Evolutionary conservation across 1,140 invertebrate species (phyloP), one percentile per base, ranked within the genome.

Genomic region (Agrypnia vestita): DNA sequence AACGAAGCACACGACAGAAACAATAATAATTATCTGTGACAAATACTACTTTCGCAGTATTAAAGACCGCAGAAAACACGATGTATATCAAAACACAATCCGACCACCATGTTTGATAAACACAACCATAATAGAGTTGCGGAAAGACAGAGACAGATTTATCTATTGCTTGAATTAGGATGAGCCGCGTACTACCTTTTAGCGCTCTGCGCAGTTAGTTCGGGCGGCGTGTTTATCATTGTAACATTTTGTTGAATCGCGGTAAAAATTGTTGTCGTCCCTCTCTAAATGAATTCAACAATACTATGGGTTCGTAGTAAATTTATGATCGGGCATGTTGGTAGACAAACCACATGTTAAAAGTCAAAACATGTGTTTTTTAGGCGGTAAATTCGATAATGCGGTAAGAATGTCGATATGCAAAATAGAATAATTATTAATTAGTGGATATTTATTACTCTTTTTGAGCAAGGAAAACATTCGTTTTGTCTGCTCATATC

Each of bases 91-190:
- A 73, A 73, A 73, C 71, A 73, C 71, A 19, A 73, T 25, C 15
- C 71, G 51, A 73, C 71, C 71, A 73, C 71, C 71, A 73, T 73
- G 71, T 73, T 73, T 73, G 71, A 73, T 53, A 73, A 73, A 73
- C 71, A 73, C 47, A 73, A 64, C 25, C 19, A 12, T 21, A 6
- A 35, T 35, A 62, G 17, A 62, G n/a, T 11, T 12, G 61, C 21
- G 61, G 21, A 59, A 59, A n/a, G 49, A 51, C 49, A 11, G 61
- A 43, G 61, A 44, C 25, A 1, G 21, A 64, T 25, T 43, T 64
- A 43, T 64, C 35, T 25, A 44, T 4, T n/a, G 4, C 61, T 61
- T 64, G 35, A 13, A 35, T 35, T n/a, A 13, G 13, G 13, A 64
- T 25, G 61, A 64, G 19, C 61, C 7, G 19, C 25, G 61, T 64